Conservation (phyloP, 2,797 vertebrate genomes). For the Coregonus sp. region DNA sequence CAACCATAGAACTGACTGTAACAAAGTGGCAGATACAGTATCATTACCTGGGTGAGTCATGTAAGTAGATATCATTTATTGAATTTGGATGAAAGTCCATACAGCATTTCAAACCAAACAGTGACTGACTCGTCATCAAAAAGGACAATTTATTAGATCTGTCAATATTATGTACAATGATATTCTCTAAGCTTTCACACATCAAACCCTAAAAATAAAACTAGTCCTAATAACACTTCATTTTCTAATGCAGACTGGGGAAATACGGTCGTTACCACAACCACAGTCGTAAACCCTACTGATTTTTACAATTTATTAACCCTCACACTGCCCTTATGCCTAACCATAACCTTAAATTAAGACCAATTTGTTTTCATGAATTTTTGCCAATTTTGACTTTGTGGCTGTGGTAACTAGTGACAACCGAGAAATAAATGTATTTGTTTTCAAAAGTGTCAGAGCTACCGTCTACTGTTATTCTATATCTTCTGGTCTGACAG, state of each 20-base stretch:
- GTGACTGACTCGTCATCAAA: slow-evolving; percentile 41
- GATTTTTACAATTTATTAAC: no score
- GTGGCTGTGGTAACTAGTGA: no score
- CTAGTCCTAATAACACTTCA: slow-evolving; percentile 2
- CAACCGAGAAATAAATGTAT: neutral
- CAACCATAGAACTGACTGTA: neutral
- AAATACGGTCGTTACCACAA: no score
- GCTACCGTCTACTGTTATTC: slow-evolving; percentile 84
- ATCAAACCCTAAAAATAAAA: slow-evolving; percentile 5
- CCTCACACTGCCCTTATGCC: no score
- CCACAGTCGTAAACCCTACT: no score
- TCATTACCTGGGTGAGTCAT: neutral
- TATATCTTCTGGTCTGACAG: slow-evolving; percentile 93
- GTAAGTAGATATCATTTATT: slow-evolving; percentile 1
- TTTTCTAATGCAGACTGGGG: neutral
- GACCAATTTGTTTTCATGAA: no score
- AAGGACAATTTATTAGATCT: neutral
- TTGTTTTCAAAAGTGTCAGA: slow-evolving; percentile 50
- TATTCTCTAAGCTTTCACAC: neutral
- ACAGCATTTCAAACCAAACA: neutral
- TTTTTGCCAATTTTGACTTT: no score
- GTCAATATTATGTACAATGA: slow-evolving; percentile 38
- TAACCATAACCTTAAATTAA: no score
- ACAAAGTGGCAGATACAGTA: neutral
- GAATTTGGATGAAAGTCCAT: neutral